Conservation (phyloP, 2,113 vertebrate genomes). For the Noctilio leporinus region DNA sequence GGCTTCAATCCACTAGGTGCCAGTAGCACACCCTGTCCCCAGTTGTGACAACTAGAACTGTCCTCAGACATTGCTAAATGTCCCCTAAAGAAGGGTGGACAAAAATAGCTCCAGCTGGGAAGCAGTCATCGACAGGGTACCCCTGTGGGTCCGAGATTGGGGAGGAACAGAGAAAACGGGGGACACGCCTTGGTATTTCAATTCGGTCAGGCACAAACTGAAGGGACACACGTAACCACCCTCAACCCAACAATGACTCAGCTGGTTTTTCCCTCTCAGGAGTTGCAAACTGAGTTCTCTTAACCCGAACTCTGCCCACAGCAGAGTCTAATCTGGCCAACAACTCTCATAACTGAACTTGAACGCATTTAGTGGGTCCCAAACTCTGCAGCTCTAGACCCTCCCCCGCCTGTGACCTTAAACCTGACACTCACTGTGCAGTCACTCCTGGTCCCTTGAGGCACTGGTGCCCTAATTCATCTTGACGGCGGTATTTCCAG, state of each 20-base stretch:
- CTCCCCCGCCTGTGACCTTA: not conserved
- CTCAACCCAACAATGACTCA: not conserved
- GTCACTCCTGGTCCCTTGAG: too few species aligned
- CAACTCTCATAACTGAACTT: not conserved
- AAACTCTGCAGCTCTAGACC: too few species aligned
- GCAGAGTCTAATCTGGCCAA: not conserved
- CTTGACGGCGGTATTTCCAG: not conserved
- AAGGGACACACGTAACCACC: not conserved
- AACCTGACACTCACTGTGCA: not conserved
- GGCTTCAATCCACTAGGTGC: not conserved
- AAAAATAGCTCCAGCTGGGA: not conserved
- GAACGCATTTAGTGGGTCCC: not conserved
- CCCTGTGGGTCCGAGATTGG: not conserved
- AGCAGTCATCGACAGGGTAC: not conserved
- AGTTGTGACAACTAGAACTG: not conserved
- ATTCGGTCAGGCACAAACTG: not conserved
- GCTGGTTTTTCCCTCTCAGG: not conserved
- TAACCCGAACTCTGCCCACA: not conserved
- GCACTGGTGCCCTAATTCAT: not conserved
- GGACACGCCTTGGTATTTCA: fast-evolving
- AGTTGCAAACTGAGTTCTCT: not conserved
- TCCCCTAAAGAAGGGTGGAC: not conserved
- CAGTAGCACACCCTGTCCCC: not conserved
- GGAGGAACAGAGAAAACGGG: not conserved
- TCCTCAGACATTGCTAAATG: not conserved